Conservation (phyloP, 2,113 vertebrate genomes). For the Elgaria multicarinata region DNA sequence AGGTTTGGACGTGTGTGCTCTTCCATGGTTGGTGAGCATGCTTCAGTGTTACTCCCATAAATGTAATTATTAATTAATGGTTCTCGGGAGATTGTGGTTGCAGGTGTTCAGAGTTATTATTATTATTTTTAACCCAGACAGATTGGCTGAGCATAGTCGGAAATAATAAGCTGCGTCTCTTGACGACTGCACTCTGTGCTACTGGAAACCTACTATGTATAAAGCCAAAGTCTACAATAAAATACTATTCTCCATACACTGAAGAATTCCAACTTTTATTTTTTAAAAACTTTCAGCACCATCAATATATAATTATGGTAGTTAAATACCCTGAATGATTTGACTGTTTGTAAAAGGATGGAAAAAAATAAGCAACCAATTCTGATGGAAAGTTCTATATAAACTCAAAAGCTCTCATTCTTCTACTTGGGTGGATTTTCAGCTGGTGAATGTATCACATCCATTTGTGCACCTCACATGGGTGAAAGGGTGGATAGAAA, state of each 20-base stretch:
- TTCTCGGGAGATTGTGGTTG: neutral
- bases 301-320: neutral
- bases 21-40: constrained; percentile 10
- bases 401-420: no score
- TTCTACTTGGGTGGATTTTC: neutral
- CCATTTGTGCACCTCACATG: neutral
- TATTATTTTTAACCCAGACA: constrained; percentile 1
- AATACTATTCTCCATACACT: neutral
- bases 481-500: neutral
- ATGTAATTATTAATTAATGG: constrained; percentile 30
- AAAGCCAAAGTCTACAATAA: neutral
- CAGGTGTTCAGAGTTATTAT: constrained; percentile 15
- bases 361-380: neutral
- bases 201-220: neutral
- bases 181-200: neutral
- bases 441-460: neutral
- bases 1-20: neutral
- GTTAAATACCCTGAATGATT: neutral
- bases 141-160: neutral
- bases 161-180: neutral
- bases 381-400: neutral
- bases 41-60: neutral
- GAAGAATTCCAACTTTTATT: neutral
- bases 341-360: neutral
- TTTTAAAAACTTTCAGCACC: neutral